These are phyloP conservation scores for Ptychobarbus kaznakovi DNA, from an alignment of 2,797 vertebrate species.

Conservation along the genomic window DNA sequence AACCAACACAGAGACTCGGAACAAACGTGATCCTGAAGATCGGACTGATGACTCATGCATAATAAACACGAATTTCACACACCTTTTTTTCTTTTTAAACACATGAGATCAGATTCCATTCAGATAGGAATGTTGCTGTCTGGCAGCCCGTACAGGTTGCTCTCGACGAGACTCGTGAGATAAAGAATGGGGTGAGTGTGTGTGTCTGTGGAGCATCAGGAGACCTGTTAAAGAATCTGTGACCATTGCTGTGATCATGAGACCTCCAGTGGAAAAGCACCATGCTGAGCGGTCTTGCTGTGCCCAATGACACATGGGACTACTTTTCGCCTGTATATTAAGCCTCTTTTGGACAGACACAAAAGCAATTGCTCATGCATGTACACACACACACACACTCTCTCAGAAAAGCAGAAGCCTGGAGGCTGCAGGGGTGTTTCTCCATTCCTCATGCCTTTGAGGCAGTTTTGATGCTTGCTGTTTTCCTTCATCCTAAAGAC, in stretches of 20 bases:
- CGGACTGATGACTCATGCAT: neutral
- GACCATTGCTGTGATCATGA: constrained; percentile 18
- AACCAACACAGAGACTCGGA: neutral
- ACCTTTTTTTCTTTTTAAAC: constrained; percentile 15
- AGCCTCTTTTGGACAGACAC: constrained; percentile 29
- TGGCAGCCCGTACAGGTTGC: neutral
- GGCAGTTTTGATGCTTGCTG: neutral
- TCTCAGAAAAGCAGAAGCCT: constrained; percentile 1
- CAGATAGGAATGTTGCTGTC: constrained; percentile 34
- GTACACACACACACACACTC: constrained; percentile 22
- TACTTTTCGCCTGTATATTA: constrained; percentile 8
- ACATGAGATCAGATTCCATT: neutral
- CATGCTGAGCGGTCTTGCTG: constrained; percentile 19
- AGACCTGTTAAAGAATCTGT: constrained; percentile 15
- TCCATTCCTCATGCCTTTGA: neutral
- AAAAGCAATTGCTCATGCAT: constrained; percentile 35
- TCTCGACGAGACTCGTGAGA: constrained; percentile 4
- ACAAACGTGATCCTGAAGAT: neutral
- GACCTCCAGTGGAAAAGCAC: constrained; percentile 8
- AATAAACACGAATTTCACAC: neutral
- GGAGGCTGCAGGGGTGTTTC: constrained; percentile 2
- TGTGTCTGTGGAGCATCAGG: neutral
- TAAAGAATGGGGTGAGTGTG: neutral
- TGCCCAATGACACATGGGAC: constrained; percentile 29
- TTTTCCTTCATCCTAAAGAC: constrained; percentile 21